A percentile compares a stretch with the other conserved stretches of the same genome.
phyloP scores from a whole-genome alignment of 1,140 invertebrate genomes.

The Micrasema longulum region DNA sequence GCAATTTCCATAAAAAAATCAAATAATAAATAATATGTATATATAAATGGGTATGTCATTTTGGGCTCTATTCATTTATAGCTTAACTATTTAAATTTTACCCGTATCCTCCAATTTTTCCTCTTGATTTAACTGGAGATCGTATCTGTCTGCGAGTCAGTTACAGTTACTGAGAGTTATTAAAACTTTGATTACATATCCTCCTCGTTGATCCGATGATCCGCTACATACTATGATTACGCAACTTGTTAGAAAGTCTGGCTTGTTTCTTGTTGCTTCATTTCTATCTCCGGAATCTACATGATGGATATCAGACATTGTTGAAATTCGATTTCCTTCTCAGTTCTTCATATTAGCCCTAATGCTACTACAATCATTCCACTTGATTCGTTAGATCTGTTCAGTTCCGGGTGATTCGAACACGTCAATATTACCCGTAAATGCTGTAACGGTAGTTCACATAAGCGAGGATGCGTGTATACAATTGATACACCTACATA shows the following conservation, averaged over 20 bases:
- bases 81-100: neutral
- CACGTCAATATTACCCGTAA: conserved; percentile 19
- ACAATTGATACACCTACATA: neutral
- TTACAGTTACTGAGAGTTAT: no score
- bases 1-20: no score
- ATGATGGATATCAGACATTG: conserved; percentile 26
- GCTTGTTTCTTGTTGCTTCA: conserved; percentile 4
- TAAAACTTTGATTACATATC: no score
- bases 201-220: neutral
- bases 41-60: neutral
- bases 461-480: conserved; percentile 19
- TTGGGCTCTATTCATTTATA: no score
- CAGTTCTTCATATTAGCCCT: neutral
- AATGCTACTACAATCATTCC: conserved; percentile 23
- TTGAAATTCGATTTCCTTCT: conserved; percentile 29
- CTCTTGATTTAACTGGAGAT: no score
- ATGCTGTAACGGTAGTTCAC: conserved; percentile 19
- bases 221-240: conserved; percentile 5
- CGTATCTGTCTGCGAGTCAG: no score
- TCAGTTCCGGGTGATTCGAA: conserved; percentile 27
- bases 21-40: neutral
- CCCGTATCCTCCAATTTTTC: neutral
- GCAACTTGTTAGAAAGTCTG: conserved; percentile 12
- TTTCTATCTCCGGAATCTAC: conserved; percentile 3
- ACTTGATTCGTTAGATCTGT: conserved; percentile 7